Conservation (phyloP, 2,113 vertebrate genomes). For the Chionomys nivalis region DNA sequence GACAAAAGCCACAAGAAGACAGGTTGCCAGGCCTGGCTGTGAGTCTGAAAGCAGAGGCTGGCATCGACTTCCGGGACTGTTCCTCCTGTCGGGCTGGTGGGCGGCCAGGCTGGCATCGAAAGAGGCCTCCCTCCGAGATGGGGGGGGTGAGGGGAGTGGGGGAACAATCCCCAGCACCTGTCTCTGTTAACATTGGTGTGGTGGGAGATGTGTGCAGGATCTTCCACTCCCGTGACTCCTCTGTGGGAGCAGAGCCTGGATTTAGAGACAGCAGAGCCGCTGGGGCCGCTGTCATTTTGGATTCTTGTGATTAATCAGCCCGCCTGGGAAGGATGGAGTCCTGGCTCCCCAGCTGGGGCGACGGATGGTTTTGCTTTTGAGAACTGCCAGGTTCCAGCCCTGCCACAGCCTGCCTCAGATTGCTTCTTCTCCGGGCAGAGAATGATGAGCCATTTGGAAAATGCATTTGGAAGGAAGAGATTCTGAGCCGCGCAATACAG, state of each 20-base stretch:
- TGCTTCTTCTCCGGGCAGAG: not conserved
- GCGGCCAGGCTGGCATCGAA: not conserved
- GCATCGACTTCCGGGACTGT: not conserved
- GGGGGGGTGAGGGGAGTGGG: too few species aligned
- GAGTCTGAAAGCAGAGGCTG: not conserved
- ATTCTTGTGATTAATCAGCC: constrained; percentile 27
- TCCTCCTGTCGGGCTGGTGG: not conserved
- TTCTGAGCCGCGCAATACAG: constrained; percentile 31
- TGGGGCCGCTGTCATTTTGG: not conserved
- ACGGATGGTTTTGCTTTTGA: constrained; percentile 53
- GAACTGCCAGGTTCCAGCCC: constrained; percentile 30
- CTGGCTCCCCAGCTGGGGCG: constrained; percentile 12
- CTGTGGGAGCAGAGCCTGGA: not conserved
- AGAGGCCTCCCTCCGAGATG: not conserved
- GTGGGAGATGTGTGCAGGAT: not conserved
- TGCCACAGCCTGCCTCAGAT: constrained; percentile 3
- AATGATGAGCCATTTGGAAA: constrained; percentile 37
- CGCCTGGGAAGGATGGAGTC: not conserved
- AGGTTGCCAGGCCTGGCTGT: not conserved
- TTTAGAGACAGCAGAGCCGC: constrained; percentile 12
- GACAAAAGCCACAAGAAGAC: not conserved
- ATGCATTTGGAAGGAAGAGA: constrained; percentile 54
- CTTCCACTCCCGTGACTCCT: not conserved
- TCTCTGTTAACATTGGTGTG: not conserved
- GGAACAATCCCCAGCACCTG: not conserved